Evolutionary conservation across 2,888 invertebrate genomes (phyloP).

Genomic region (Cerceris ruficornis): DNA sequence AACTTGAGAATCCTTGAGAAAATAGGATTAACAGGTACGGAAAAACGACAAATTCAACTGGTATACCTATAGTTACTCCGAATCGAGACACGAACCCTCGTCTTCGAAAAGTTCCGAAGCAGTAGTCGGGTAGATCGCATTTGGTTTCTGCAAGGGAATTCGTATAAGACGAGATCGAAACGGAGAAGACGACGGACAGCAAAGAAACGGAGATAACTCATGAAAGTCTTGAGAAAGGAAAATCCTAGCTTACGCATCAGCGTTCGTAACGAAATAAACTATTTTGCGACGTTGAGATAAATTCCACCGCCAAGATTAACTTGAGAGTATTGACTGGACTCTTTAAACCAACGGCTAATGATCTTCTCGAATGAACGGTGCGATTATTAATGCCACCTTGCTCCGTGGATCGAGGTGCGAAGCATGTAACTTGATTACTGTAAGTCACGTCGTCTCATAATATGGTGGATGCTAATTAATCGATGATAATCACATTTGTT

Average conservation of each 20-base stretch:
- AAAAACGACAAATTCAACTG: constrained; percentile 31
- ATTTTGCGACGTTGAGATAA: constrained; percentile 44
- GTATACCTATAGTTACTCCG: constrained; percentile 43
- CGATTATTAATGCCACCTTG: constrained; percentile 49
- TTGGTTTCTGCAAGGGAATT: constrained; percentile 21
- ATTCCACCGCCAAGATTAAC: constrained; percentile 29
- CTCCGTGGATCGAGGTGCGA: constrained; percentile 31
- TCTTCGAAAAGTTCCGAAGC: constrained; percentile 52
- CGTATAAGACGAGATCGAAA: constrained; percentile 11
- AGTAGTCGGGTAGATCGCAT: constrained; percentile 23
- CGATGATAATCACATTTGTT: neutral
- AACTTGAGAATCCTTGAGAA: constrained; percentile 22
- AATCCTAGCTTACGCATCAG: constrained; percentile 50
- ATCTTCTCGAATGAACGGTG: constrained; percentile 47
- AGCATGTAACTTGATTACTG: constrained; percentile 42
- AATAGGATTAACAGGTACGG: neutral
- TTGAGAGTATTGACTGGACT: constrained; percentile 35
- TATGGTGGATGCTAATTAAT: constrained; percentile 19
- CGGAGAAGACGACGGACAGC: constrained; percentile 2
- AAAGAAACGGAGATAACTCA: constrained; percentile 13
- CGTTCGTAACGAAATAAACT: constrained; percentile 54
- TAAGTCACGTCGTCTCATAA: constrained; percentile 40
- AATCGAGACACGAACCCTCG: constrained; percentile 56
- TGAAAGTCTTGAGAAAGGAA: constrained; percentile 56
- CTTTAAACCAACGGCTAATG: constrained; percentile 53